Evolutionary conservation across 37 sponge, comb jelly and placozoan species (phyloP).

Genomic region (Eunapius fragilis): DNA sequence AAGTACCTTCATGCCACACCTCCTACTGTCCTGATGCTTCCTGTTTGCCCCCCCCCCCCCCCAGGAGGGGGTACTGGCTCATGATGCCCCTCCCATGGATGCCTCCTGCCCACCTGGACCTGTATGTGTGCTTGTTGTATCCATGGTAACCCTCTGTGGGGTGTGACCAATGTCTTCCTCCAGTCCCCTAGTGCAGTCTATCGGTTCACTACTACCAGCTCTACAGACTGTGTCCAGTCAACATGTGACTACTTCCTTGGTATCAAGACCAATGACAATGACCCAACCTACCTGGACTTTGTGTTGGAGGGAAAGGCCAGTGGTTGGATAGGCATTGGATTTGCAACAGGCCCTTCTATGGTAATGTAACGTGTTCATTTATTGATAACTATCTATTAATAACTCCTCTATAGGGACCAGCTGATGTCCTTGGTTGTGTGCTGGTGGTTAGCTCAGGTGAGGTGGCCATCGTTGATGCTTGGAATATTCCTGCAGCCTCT

Average conservation of each 20-base stretch:
- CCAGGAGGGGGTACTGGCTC: neutral
- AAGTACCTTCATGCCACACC: neutral
- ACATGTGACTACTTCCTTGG: conserved; percentile 7
- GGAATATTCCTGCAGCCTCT: neutral
- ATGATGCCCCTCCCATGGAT: neutral
- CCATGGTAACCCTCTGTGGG: neutral
- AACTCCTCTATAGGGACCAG: neutral
- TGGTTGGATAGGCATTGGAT: conserved; percentile 25
- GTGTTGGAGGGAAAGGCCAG: neutral
- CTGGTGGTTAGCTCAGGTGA: neutral
- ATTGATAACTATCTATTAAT: neutral
- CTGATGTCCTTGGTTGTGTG: neutral
- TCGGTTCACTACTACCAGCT: neutral
- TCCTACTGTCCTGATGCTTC: neutral
- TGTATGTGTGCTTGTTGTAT: neutral
- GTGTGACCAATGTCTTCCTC: neutral
- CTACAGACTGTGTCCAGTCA: neutral
- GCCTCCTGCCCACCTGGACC: neutral
- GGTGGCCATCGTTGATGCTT: neutral
- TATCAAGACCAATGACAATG: conserved; percentile 6
- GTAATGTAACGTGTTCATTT: neutral
- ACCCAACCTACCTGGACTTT: conserved; percentile 14
- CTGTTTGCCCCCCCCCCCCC: neutral
- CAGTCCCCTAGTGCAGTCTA: neutral
- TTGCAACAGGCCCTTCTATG: neutral